Evolutionary conservation across 2,797 vertebrate species (phyloP), one percentile per base, ranked within the genome.

Genomic region (Odontamblyopus lacepedii): DNA sequence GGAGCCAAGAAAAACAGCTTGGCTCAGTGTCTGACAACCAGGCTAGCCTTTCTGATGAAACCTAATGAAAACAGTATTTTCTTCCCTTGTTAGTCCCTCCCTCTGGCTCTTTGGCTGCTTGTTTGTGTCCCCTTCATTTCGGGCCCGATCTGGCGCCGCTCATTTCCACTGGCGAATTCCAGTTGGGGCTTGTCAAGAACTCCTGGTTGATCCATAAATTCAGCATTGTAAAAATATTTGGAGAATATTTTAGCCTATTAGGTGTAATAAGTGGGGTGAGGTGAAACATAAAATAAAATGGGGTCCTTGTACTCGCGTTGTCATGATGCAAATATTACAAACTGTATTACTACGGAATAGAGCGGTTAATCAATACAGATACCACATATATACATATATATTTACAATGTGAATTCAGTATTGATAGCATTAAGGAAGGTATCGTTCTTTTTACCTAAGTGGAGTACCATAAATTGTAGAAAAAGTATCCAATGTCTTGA

Each of bases 1-100:
- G 80, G 75, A 90, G 92, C 92, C 91, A 92, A 93, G 90, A 89
- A 90, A 92, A 93, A 92, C 90, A 92, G 84, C 80, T 86, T 83
- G 79, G 83, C 74, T 88, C 76, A 2, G 78, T 81, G 82, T 89
- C 85, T 86, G 88, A 92, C 91, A 90, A 84, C 88, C 85, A 83
- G 81, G 74, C 90, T 87, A 79, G 84, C 89, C 84, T 89, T 83
- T 84, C 83, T 87, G 84, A 92, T 81, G 87, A 91, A 91, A 90
- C 87, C 77, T 78, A 91, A 90, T 87, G 84, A 92, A 91, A 92
- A 88, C 87, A 86, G 84, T 83, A 88, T 87, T 90, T 90, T 91
- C 79, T 88, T 71, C 84, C 80, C 83, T 76, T 85, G 84, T 89
- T 88, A 83, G 86, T 81, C 62, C 73, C 75, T 71, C 78, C 78